Conservation (phyloP, 2,113 vertebrate species). For the Grallaria varia region DNA sequence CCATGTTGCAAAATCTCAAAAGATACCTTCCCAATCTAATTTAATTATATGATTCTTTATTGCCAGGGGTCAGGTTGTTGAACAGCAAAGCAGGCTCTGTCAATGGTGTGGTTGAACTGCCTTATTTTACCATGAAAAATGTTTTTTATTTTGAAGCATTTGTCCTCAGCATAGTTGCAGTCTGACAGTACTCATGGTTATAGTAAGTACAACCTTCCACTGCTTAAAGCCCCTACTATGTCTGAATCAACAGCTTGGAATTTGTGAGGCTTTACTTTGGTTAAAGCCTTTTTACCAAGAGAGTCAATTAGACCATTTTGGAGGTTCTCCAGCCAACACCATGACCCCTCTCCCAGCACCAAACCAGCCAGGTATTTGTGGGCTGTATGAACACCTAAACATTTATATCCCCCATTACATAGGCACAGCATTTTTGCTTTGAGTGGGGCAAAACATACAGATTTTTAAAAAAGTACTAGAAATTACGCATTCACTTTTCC, state of each 20-base stretch:
- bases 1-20: neutral
- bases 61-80: neutral
- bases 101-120: neutral
- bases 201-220: neutral
- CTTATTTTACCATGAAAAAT: neutral
- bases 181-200: neutral
- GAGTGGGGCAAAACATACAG: neutral
- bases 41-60: neutral
- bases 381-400: neutral
- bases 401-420: neutral
- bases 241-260: neutral
- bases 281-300: neutral
- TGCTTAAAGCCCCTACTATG: neutral
- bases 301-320: neutral
- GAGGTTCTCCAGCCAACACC: neutral
- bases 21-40: neutral
- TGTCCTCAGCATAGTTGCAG: neutral
- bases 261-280: neutral
- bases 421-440: neutral
- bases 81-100: neutral
- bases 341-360: neutral
- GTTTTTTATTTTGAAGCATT: neutral
- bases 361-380: neutral
- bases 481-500: neutral
- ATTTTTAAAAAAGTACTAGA: neutral